Evolutionary conservation across 2,888 invertebrate genomes (phyloP).

Genomic region (Cheilosia variabilis): DNA sequence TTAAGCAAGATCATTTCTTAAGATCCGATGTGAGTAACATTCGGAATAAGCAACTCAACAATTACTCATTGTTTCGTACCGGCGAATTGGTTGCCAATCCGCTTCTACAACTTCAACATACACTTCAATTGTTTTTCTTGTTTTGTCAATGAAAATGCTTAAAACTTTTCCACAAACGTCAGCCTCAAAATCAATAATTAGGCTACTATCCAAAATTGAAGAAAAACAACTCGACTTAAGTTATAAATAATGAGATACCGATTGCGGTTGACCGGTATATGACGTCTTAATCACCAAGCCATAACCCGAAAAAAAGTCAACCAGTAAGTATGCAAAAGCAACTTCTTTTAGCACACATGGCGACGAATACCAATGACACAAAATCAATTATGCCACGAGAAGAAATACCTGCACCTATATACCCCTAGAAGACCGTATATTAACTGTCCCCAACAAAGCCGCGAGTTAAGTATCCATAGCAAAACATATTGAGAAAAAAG

Average conservation of each 20-base stretch:
- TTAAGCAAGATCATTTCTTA: background rate
- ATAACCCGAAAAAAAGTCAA: constrained; percentile 36
- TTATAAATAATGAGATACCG: constrained; percentile 28
- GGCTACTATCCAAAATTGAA: constrained; percentile 21
- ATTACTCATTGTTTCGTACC: constrained; percentile 21
- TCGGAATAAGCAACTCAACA: background rate
- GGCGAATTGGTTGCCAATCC: background rate
- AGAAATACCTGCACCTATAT: constrained; percentile 58
- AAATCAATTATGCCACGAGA: constrained; percentile 63
- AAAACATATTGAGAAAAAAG: no score
- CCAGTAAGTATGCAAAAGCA: constrained; percentile 60
- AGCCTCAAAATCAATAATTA: constrained; percentile 9
- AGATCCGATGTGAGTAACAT: background rate
- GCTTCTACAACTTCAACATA: background rate
- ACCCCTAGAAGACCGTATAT: constrained; percentile 47
- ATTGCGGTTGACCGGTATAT: constrained; percentile 52
- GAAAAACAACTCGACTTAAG: constrained; percentile 21
- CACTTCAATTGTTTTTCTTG: background rate
- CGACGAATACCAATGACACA: constrained; percentile 65
- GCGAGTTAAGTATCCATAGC: no score
- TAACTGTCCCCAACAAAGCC: constrained; percentile 49
- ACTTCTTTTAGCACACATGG: constrained; percentile 62
- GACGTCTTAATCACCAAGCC: constrained; percentile 31
- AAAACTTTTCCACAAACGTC: constrained; percentile 22
- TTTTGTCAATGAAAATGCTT: background rate